These are phyloP conservation scores for Caretta caretta DNA, from an alignment of 2,113 vertebrate genomes.

Conservation along the genomic window DNA sequence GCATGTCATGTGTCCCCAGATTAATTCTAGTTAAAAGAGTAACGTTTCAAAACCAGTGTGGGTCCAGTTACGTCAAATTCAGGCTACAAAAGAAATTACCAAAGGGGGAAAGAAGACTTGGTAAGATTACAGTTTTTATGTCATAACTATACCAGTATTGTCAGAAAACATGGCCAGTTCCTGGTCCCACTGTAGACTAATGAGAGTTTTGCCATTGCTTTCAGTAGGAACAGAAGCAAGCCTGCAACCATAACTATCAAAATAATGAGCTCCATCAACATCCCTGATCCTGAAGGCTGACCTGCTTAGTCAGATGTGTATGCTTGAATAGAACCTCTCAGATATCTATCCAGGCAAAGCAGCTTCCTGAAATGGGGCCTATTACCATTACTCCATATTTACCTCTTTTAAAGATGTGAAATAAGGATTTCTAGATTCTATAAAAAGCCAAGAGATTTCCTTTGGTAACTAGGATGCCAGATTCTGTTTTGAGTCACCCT, in stretches of 20 bases:
- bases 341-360: not conserved
- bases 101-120: not conserved
- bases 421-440: rapidly evolving
- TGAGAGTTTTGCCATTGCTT: not conserved
- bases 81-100: slow-evolving; percentile 7
- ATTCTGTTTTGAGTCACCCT: not conserved
- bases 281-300: not conserved
- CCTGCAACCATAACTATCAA: not conserved
- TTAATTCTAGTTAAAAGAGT: not conserved
- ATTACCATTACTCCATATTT: not conserved
- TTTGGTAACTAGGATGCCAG: slow-evolving; percentile 16
- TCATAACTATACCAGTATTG: not conserved
- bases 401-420: not conserved
- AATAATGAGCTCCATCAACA: not conserved
- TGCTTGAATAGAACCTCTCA: not conserved
- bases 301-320: not conserved
- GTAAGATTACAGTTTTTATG: not conserved
- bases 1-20: not conserved
- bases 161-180: slow-evolving; percentile 8
- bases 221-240: not conserved
- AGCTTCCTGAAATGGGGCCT: not conserved
- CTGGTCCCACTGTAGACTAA: not conserved
- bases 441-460: slow-evolving; percentile 3
- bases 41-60: not conserved
- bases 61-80: not conserved